These are phyloP conservation scores for Ceratina calcarata DNA, from an alignment of 1,140 invertebrate species.

Conservation along the genomic window DNA sequence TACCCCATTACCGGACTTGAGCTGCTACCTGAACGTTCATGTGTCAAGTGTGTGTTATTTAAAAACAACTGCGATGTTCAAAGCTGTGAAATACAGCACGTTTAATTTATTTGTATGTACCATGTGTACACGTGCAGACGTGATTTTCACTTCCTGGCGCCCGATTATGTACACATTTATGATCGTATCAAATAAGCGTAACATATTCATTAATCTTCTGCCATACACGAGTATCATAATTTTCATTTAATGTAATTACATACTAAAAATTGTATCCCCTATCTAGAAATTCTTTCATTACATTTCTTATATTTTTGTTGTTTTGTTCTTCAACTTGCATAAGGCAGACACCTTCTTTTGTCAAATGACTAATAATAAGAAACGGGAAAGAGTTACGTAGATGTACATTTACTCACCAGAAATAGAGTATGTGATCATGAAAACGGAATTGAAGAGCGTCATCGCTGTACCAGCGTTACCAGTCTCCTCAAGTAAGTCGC, in stretches of 20 bases:
- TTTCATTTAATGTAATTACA: too few species aligned
- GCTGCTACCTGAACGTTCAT: too few species aligned
- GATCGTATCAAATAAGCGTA: neutral
- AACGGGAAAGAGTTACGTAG: too few species aligned
- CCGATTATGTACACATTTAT: neutral
- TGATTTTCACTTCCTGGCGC: slow-evolving; percentile 9
- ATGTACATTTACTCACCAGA: slow-evolving; percentile 66
- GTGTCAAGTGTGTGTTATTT: too few species aligned
- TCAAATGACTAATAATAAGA: neutral
- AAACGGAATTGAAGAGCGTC: slow-evolving; percentile 77
- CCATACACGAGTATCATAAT: too few species aligned
- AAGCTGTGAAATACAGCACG: neutral
- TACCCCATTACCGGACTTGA: too few species aligned
- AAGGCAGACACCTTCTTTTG: too few species aligned
- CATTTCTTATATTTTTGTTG: too few species aligned
- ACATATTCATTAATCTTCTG: neutral
- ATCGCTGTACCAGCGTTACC: slow-evolving; percentile 72
- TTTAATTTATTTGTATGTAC: neutral
- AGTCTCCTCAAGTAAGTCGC: slow-evolving; percentile 73
- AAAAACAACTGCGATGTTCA: neutral
- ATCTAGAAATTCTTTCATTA: too few species aligned
- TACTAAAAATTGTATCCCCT: too few species aligned
- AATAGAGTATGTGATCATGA: slow-evolving; percentile 74
- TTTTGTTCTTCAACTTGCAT: too few species aligned
- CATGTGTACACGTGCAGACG: too few species aligned